Base-by-base conservation (phyloP, 2,113 vertebrate genomes). In the Sapayoa aenigma region DNA sequence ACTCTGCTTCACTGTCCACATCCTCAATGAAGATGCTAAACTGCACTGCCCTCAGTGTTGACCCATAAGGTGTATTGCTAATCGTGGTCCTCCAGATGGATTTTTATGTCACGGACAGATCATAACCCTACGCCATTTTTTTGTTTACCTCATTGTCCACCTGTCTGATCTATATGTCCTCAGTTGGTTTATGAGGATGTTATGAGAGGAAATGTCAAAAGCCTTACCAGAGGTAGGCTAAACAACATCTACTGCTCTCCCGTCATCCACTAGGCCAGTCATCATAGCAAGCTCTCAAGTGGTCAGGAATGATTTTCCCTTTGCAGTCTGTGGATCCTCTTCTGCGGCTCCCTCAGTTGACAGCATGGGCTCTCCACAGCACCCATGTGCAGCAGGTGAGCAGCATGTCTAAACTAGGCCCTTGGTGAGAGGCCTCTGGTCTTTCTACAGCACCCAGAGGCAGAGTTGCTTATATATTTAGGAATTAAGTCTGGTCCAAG, bases 331-430 rank as follows among this genome's bases (percentile, higher is more conserved):
- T 35, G 44, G 41, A 41, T 6, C 16, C 33, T 13, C 15, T 35
- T 9, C 28, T 59, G 35, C 52, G 68, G 42, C 46, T 86, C 16
- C 23, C 15, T 56, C 25, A 25, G 11, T 11, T 62, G 35, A 12
- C 25, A 41, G 37, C 18, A 44, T 27, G 22, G 28, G 28, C 20
- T 17, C 31, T 72, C 15, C 63, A 56, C 41, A 52, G 52, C 16
- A 62, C 14, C 4, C 11, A n/a, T 3, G 7, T 77, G 15, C 37
- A 47, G 37, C 20, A 7, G 2, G 28, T 0, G 2, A 69, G 46
- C 39, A 55, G 33, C 35, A 47, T 0, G 0, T n/a, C 37, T 69
- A 39, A 84, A 17, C n/a, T 44, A 27, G 13, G 6, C 3, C 6
- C 11, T 23, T 49, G 5, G 6, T 41, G 35, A 83, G 52, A 67